Evolutionary conservation across 2,113 vertebrate species (phyloP).

Genomic region (Pavo muticus): DNA sequence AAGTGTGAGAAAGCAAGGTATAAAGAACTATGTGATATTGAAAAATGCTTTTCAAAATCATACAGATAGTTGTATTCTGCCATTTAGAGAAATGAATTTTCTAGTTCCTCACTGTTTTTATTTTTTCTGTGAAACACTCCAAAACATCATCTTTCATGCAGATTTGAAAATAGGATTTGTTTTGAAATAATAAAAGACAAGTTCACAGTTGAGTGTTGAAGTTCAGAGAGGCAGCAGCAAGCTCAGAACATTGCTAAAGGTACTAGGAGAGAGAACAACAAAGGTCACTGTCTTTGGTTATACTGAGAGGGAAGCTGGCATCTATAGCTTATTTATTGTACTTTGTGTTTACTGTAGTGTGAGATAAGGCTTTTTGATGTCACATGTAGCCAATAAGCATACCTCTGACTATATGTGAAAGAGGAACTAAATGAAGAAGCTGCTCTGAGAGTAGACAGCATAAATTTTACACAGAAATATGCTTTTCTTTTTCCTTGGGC

Average conservation of each 20-base stretch:
- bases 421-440: not conserved
- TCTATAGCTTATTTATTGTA: not conserved
- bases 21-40: not conserved
- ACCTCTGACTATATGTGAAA: not conserved
- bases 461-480: not conserved
- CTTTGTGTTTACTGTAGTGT: not conserved
- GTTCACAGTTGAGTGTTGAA: not conserved
- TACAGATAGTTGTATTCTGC: not conserved
- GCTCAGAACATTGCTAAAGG: not conserved
- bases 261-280: not conserved
- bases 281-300: not conserved
- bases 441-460: not conserved
- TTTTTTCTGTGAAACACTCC: no score
- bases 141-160: not conserved
- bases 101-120: not conserved
- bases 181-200: not conserved
- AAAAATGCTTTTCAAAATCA: rapidly evolving
- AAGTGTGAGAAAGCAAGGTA: not conserved
- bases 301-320: not conserved
- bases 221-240: not conserved
- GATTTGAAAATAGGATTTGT: not conserved
- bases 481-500: not conserved
- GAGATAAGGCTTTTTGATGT: not conserved
- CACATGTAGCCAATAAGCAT: not conserved
- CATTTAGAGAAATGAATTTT: not conserved